Percentiles rank a stretch among this genome's conserved stretches.
phyloP scores from a whole-genome alignment of 2,113 vertebrate genomes.

The Menidia beryllina region DNA sequence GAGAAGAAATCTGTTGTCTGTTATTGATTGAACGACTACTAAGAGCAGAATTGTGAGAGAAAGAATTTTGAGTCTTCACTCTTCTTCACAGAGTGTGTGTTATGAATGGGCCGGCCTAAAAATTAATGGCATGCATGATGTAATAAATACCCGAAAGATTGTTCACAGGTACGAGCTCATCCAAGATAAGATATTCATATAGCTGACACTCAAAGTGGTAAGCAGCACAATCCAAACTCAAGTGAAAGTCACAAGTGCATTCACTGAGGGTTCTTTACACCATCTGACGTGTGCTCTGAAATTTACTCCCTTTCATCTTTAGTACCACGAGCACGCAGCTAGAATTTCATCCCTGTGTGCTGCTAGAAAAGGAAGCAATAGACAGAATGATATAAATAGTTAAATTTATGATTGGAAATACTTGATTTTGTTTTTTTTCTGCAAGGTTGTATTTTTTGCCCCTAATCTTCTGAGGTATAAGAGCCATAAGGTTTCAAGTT shows the following conservation, averaged over 20 bases:
- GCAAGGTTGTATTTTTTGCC: slow-evolving; percentile 76
- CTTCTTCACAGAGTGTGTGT: slow-evolving; percentile 7
- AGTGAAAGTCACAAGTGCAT: slow-evolving; percentile 56
- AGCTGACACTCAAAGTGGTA: slow-evolving; percentile 25
- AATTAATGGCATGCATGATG: slow-evolving; percentile 1
- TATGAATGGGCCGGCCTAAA: slow-evolving; percentile 15
- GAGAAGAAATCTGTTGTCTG: slow-evolving; percentile 45
- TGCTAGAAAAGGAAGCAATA: slow-evolving; percentile 55
- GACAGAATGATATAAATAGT: slow-evolving; percentile 65
- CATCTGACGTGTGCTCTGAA: slow-evolving; percentile 60
- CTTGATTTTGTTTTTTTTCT: slow-evolving; percentile 74
- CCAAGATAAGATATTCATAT: slow-evolving; percentile 18
- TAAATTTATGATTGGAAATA: slow-evolving; percentile 75
- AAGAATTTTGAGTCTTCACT: slow-evolving; percentile 24
- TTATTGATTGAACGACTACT: slow-evolving; percentile 57
- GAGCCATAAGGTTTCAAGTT: slow-evolving; percentile 58
- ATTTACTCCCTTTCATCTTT: slow-evolving; percentile 66
- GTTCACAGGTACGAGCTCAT: neutral
- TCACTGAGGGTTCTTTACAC: slow-evolving; percentile 55
- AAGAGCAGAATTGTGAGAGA: slow-evolving; percentile 21
- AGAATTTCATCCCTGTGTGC: slow-evolving; percentile 62
- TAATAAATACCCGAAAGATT: slow-evolving; percentile 17
- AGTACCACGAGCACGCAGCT: slow-evolving; percentile 58
- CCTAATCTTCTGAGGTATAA: slow-evolving; percentile 65
- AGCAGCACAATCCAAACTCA: slow-evolving; percentile 26